A percentile compares a stretch with the other conserved stretches of the same genome.
phyloP scores from a whole-genome alignment of 2,888 invertebrate genomes.

The Mystacides longicornis region DNA sequence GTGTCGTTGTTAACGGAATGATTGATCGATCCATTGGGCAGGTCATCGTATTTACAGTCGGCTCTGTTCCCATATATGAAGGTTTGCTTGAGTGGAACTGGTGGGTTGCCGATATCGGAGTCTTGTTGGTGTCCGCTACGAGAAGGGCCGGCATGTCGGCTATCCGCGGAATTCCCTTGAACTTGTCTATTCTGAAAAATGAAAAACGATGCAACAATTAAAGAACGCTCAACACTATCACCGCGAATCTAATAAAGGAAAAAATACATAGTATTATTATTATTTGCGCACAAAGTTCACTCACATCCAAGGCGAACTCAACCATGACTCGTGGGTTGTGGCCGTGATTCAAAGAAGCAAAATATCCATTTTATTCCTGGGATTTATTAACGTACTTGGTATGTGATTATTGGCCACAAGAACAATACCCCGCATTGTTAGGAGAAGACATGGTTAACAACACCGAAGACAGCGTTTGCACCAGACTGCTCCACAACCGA shows the following conservation, averaged over 20 bases:
- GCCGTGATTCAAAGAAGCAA: conserved; percentile 12
- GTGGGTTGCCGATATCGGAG: conserved; percentile 41
- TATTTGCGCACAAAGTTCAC: conserved; percentile 26
- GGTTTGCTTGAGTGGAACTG: conserved; percentile 43
- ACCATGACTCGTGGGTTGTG: conserved; percentile 29
- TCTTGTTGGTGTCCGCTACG: conserved; percentile 34
- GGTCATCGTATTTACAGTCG: conserved; percentile 36
- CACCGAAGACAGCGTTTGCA: not conserved
- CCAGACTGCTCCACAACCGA: no score
- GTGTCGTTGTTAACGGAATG: conserved; percentile 53
- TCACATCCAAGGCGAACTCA: conserved; percentile 34
- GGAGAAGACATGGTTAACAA: not conserved
- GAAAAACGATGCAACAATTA: conserved; percentile 11
- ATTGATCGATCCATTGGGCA: conserved; percentile 38
- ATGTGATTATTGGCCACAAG: not conserved
- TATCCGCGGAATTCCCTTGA: conserved; percentile 18
- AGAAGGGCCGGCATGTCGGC: conserved; percentile 22
- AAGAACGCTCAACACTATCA: conserved; percentile 1
- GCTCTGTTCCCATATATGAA: conserved; percentile 35
- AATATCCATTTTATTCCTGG: conserved; percentile 4
- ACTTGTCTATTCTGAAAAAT: conserved; percentile 20
- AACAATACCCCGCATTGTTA: not conserved
- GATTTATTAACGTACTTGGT: not conserved
- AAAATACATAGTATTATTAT: not conserved
- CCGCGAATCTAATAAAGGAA: conserved; percentile 1